Percentiles rank a stretch among this genome's conserved stretches.
Evolutionary conservation across 2,888 invertebrate genomes (phyloP).

Genomic region (Autographa gamma): DNA sequence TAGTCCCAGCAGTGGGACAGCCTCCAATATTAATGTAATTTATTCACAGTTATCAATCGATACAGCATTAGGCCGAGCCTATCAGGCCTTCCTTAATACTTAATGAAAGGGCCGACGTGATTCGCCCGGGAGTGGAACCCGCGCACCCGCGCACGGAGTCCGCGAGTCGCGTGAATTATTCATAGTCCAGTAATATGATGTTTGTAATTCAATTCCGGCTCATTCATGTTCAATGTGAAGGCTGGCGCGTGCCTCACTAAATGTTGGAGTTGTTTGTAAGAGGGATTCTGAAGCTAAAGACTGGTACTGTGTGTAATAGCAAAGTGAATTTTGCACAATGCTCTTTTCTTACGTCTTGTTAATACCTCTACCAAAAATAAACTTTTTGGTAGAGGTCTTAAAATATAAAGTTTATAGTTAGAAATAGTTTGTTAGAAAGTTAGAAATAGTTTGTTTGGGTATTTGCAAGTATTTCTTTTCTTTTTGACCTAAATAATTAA

Average conservation of each 20-base stretch:
- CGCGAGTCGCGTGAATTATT: not conserved
- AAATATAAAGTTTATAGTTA: too few relatives aligned
- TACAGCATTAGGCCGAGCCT: constrained; percentile 2
- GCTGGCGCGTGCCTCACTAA: not conserved
- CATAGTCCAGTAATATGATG: not conserved
- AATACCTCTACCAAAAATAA: too few relatives aligned
- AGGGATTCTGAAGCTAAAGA: too few relatives aligned
- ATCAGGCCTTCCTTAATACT: constrained; percentile 12
- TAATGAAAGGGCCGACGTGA: constrained; percentile 18
- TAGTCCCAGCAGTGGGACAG: not conserved
- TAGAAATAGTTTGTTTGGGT: too few relatives aligned
- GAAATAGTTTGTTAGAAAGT: too few relatives aligned
- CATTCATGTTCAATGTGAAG: not conserved
- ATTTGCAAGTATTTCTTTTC: too few relatives aligned
- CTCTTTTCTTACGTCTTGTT: too few relatives aligned
- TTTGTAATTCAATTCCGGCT: not conserved
- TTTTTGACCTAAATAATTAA: too few relatives aligned
- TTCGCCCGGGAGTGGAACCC: constrained; percentile 15
- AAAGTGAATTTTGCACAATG: too few relatives aligned
- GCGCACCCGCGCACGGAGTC: not conserved
- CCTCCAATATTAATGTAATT: not conserved
- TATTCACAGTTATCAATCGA: constrained; percentile 4
- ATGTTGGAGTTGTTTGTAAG: not conserved
- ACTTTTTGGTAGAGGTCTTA: too few relatives aligned
- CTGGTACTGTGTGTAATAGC: too few relatives aligned